Conservation (phyloP, 1,140 invertebrate genomes). For the Hydropsyche tenuis region DNA sequence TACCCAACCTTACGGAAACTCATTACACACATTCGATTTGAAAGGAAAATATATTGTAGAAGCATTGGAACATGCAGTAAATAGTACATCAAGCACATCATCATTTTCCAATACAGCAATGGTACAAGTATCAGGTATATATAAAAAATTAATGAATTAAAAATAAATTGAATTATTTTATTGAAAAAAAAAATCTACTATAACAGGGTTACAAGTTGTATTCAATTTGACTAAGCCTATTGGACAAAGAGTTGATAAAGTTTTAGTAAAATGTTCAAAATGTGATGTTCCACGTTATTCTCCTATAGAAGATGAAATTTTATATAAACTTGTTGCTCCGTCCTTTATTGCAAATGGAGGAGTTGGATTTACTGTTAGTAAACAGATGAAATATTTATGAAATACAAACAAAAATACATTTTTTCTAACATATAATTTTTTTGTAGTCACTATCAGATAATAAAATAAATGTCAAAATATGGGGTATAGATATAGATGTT, state of each 20-base stretch:
- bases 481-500: slow-evolving; percentile 40
- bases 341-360: slow-evolving; percentile 68
- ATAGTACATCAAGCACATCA: slow-evolving; percentile 45
- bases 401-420: neutral
- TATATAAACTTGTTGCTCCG: slow-evolving; percentile 65
- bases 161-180: neutral
- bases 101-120: slow-evolving; percentile 55
- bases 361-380: slow-evolving; percentile 61
- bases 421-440: no score
- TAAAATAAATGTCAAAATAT: slow-evolving; percentile 32
- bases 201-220: slow-evolving; percentile 54
- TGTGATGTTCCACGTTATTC: slow-evolving; percentile 69
- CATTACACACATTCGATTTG: slow-evolving; percentile 67
- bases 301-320: slow-evolving; percentile 54
- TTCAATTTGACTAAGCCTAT: slow-evolving; percentile 59
- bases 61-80: slow-evolving; percentile 63
- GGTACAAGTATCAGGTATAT: slow-evolving; percentile 59
- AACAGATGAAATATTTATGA: neutral
- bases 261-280: slow-evolving; percentile 64
- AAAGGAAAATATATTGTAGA: slow-evolving; percentile 64
- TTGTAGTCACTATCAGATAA: slow-evolving; percentile 39
- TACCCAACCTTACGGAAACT: slow-evolving; percentile 70
- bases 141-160: neutral
- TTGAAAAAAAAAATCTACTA: neutral
- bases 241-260: slow-evolving; percentile 62